Percentiles rank a stretch among this genome's conserved stretches.
These are phyloP conservation scores for Rhynchophorus ferrugineus DNA, from an alignment of 1,140 invertebrate species.

Conservation along the genomic window DNA sequence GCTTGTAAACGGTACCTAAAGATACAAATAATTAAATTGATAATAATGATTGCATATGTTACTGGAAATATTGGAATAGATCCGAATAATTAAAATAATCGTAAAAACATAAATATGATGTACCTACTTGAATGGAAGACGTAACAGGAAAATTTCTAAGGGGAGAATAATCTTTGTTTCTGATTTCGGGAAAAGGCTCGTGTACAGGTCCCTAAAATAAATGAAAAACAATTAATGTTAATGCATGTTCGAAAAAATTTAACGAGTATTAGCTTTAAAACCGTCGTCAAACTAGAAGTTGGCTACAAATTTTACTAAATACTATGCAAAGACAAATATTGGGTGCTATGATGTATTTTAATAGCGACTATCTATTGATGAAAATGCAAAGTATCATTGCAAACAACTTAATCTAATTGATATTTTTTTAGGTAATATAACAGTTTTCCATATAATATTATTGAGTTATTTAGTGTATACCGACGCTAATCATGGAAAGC, in stretches of 20 bases:
- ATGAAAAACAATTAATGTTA: conserved; percentile 6
- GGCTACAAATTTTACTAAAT: no score
- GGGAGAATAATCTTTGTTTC: conserved; percentile 12
- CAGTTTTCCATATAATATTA: no score
- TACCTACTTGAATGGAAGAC: conserved; percentile 8
- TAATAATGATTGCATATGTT: neutral
- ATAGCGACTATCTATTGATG: no score
- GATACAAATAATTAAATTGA: neutral
- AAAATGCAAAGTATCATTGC: no score
- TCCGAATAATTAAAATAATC: neutral
- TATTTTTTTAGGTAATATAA: no score
- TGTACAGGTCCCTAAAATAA: conserved; percentile 10
- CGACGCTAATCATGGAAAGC: no score
- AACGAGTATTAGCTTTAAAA: no score
- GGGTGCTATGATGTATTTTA: no score
- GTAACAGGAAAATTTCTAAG: conserved; percentile 3
- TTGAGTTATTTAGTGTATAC: no score
- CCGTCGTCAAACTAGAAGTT: neutral
- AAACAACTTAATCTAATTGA: neutral
- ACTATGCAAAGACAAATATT: no score
- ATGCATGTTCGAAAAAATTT: neutral
- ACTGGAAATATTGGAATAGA: neutral
- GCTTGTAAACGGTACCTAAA: conserved; percentile 8
- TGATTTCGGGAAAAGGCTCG: conserved; percentile 5
- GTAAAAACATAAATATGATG: no score